Evolutionary conservation across 2,888 invertebrate species (phyloP), one percentile per base, ranked within the genome.

Genomic region (Rhabditoides inermis): DNA sequence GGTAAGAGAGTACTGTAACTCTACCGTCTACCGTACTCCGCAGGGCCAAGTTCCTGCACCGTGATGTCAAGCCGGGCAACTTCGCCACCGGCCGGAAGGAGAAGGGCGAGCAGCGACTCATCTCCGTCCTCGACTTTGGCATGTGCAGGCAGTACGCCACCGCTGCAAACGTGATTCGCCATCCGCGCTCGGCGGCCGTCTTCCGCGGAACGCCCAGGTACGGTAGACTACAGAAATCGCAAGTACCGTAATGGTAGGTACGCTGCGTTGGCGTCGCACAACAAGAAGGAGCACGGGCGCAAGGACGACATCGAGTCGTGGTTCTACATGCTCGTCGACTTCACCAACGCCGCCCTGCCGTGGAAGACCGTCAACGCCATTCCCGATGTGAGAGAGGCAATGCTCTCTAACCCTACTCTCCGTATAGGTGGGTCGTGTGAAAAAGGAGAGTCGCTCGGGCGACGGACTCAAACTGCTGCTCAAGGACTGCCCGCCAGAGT

Each of bases 301-400:
- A 65, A 66, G 51, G 68, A 68, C 40, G 69, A 69, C 35, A 55
- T 65, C 42, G 68, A 68, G 50, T 49, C 20, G 30, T 55, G 58
- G 58, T 58, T 69, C 53, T 69, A 69, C 59, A 69, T 69, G 69
- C 51, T 60, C 10, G 61, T 70, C 44, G 70, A 70, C 45, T 63
- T 70, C 51, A 66, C 68, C 27, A 70, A 68, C 50, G 70, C 68
- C 18, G 54, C 59, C n/a, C 51, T 70, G 35, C 70, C 70, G 1
- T 69, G 70, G 70, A 70, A 69, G 57, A 59, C 63, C 37, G 51
- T 60, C 5, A 55, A n/a, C n/a, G n/a, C n/a, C n/a, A n/a, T n/a
- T n/a, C n/a, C 55, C 30, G 63, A 71, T 37, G 59, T 70, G 54
- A 65, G 60, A 27, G 59, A 68, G 51, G 48, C 41, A 22, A 32